Base-by-base conservation (phyloP, 2,888 invertebrate species). In the Pristionchus fissidentatus region DNA sequence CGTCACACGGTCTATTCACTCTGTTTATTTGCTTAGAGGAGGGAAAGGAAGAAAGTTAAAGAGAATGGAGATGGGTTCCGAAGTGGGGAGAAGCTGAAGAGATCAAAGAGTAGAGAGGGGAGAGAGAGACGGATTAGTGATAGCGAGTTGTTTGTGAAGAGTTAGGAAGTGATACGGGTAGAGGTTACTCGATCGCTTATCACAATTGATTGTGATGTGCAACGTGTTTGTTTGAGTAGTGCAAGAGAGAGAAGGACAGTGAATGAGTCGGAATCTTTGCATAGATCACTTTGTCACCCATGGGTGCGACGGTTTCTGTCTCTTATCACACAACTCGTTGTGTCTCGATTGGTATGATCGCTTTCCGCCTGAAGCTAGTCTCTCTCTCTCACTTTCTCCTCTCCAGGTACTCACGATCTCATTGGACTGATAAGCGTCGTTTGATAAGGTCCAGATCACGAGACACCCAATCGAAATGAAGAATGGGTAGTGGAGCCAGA, bases 331-430 rank as follows among this genome's bases (percentile, higher is more conserved):
- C n/a, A n/a, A n/a, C n/a, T n/a, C n/a, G n/a, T n/a, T n/a, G n/a
- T n/a, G n/a, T n/a, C n/a, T n/a, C n/a, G n/a, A n/a, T n/a, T n/a
- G n/a, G n/a, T n/a, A n/a, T n/a, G n/a, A n/a, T n/a, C n/a, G n/a
- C n/a, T n/a, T n/a, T n/a, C n/a, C n/a, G n/a, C n/a, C 38, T 66
- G 66, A 22, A 66, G 66, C 62, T 19, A 62, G 7, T 66, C 38
- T 38, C 38, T 38, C 66, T 8, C 38, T 38, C 66, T 66, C 66
- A 15, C 38, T 66, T 22, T 66, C 66, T 38, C 66, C 66, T 66
- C 66, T 66, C 66, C 38, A n/a, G 66, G 66, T 66, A 66, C 66
- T 66, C 66, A 66, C 38, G 66, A 66, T 66, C 66, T 38, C 66
- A 66, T 66, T 66, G 66, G 38, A 66, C 66, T 66, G 66, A 66